A percentile compares a stretch with the other conserved stretches of the same genome.
Evolutionary conservation across 2,888 invertebrate species (phyloP).

Genomic region (Dysmachus trigonus): DNA sequence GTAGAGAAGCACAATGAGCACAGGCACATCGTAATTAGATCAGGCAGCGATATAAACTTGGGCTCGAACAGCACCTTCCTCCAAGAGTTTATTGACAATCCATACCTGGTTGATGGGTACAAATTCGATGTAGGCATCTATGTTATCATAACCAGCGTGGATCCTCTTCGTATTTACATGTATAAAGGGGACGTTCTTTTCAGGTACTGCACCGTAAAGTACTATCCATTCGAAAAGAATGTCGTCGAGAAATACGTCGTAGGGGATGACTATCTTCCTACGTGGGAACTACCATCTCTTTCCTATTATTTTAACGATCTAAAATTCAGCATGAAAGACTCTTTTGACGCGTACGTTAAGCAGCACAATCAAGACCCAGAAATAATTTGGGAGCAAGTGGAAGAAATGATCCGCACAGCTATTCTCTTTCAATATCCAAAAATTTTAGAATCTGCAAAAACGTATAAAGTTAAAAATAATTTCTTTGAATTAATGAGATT

Average conservation of each 20-base stretch:
- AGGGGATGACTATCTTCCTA: constrained; percentile 91
- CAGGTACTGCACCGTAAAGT: constrained; percentile 87
- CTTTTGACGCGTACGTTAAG: constrained; percentile 80
- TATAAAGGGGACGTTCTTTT: constrained; percentile 90
- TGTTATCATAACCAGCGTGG: constrained; percentile 87
- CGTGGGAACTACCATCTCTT: constrained; percentile 89
- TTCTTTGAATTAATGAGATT: constrained; percentile 97
- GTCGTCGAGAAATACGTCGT: constrained; percentile 91
- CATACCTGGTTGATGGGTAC: constrained; percentile 88
- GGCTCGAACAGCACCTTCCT: constrained; percentile 74
- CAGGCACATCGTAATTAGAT: constrained; percentile 82
- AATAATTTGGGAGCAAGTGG: constrained; percentile 82
- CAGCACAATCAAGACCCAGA: constrained; percentile 75
- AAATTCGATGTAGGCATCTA: constrained; percentile 98
- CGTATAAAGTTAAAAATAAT: constrained; percentile 67
- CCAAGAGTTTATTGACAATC: constrained; percentile 89
- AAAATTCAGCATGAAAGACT: constrained; percentile 85
- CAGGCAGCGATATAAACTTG: constrained; percentile 76
- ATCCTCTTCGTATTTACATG: constrained; percentile 88
- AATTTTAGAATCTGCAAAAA: constrained; percentile 70
- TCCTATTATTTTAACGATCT: constrained; percentile 74
- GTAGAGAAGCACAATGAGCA: constrained; percentile 94
- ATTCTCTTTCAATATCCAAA: constrained; percentile 76
- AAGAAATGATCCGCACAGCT: constrained; percentile 77
- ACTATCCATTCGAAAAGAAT: constrained; percentile 86